Base-by-base conservation (phyloP, 2,113 vertebrate genomes). In the Pipa parva region DNA sequence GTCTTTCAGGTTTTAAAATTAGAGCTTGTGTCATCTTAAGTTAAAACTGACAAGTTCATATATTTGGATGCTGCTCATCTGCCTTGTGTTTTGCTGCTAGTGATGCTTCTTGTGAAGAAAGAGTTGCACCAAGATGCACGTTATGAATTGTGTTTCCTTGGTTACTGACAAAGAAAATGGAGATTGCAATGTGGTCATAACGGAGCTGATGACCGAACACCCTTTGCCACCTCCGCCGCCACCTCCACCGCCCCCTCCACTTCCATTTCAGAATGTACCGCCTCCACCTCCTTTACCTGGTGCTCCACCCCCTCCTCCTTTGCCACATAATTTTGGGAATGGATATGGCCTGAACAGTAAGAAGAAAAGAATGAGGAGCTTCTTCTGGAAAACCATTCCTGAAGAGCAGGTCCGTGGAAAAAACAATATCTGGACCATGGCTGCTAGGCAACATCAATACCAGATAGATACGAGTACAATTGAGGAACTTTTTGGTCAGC, bases 331-430 rank as follows among this genome's bases (percentile, higher is more conserved):
- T n/a, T 1, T 77, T 0, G 85, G 87, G 0, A 15, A 61, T 49
- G 70, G 75, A 61, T 87, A 89, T 3, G 84, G 85, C 59, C 72
- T 24, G n/a, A 83, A 85, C 1, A 77, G 83, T 55, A 94, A 90
- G 77, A 97, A 94, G 72, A 95, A 92, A 10, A 82, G 92, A 0
- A 91, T 97, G 69, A 88, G 95, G 50, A 98, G 90, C 77, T 99
- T 99, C 73, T 99, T 93, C 81, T 99, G 97, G 97, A 99, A 97
- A 81, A 92, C 94, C 7, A 99, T 98, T 63, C 97, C 95, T 0
- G 97, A 98, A 78, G 95, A 98, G 75, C 95, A 98, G 74, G 95
- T 99, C 6, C 90, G 92, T 0, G 94, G 91, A 39, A 97, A 95
- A 77, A 93, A 86, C 64, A 99, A 99, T 74, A 99, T 99, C 78